Percentiles rank a stretch among this genome's conserved stretches.
These are phyloP conservation scores for Trachelus tabidus DNA, from an alignment of 2,888 invertebrate species.

Conservation along the genomic window DNA sequence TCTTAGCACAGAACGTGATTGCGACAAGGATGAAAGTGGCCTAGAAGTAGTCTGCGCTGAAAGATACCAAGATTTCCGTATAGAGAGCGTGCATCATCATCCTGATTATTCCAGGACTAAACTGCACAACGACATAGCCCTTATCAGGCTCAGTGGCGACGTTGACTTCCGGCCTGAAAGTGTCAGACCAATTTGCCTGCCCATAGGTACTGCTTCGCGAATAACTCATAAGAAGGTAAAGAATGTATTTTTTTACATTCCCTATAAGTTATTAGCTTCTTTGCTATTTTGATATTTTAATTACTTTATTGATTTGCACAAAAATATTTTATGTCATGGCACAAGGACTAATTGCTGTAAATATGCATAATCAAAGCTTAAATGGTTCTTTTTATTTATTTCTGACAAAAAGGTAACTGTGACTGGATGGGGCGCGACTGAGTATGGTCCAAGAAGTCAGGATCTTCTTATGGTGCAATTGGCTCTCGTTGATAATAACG, in stretches of 20 bases:
- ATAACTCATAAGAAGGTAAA: conserved; percentile 43
- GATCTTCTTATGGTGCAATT: conserved; percentile 67
- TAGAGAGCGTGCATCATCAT: conserved; percentile 69
- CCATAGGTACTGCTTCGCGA: conserved; percentile 51
- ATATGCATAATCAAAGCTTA: background rate
- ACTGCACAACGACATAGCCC: conserved; percentile 72
- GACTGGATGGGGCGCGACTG: conserved; percentile 82
- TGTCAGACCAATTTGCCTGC: conserved; percentile 69
- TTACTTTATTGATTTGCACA: background rate
- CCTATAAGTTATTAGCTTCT: background rate
- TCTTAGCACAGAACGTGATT: conserved; percentile 65
- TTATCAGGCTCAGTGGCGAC: conserved; percentile 68
- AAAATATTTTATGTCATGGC: background rate
- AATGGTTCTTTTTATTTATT: background rate
- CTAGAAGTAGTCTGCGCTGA: conserved; percentile 62
- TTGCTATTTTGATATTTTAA: background rate
- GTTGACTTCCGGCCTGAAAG: conserved; percentile 67
- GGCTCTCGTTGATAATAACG: conserved; percentile 58
- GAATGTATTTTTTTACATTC: background rate
- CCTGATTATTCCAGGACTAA: conserved; percentile 67
- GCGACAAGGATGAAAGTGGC: conserved; percentile 67
- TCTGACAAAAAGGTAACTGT: conserved; percentile 68
- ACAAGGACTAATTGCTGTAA: background rate
- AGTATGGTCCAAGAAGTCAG: conserved; percentile 69
- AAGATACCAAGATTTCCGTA: conserved; percentile 68